phyloP scores from a whole-genome alignment of 1,140 invertebrate species.

The Drosophila lowei region DNA sequence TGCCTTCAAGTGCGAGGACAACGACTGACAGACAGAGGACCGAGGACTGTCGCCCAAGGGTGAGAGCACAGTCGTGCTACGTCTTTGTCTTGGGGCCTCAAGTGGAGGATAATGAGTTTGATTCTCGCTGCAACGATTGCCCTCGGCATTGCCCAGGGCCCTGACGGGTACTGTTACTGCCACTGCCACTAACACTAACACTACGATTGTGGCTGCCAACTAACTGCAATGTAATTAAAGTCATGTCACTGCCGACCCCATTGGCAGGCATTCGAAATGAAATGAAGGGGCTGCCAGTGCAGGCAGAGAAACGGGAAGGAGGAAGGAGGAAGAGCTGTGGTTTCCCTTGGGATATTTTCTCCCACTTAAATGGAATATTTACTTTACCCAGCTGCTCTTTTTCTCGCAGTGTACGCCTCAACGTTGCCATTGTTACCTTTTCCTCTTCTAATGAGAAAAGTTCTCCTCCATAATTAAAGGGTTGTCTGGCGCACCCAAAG shows the following conservation, averaged over 20 bases:
- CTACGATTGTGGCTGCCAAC: constrained; percentile 28
- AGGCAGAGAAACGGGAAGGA: constrained; percentile 2
- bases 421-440: constrained; percentile 45
- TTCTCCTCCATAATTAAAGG: constrained; percentile 63
- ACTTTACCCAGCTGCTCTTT: not conserved
- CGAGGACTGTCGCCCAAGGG: constrained; percentile 27
- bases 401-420: constrained; percentile 17
- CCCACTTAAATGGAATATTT: too few species aligned
- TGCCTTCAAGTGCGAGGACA: constrained; percentile 69
- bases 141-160: constrained; percentile 35
- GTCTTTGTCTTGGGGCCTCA: constrained; percentile 53
- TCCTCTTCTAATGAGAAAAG: constrained; percentile 60
- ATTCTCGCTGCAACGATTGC: constrained; percentile 65
- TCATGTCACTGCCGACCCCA: constrained; percentile 64
- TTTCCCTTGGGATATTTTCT: too few species aligned
- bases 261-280: constrained; percentile 43
- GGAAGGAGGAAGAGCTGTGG: too few species aligned
- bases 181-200: constrained; percentile 6
- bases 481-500: constrained; percentile 24
- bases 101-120: constrained; percentile 73
- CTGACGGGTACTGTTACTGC: constrained; percentile 8
- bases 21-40: constrained; percentile 37
- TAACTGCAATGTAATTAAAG: constrained; percentile 75
- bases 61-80: constrained; percentile 11
- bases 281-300: constrained; percentile 19